Base-by-base conservation (phyloP, 2,888 invertebrate species). In the Hirtodrosophila duncani region DNA sequence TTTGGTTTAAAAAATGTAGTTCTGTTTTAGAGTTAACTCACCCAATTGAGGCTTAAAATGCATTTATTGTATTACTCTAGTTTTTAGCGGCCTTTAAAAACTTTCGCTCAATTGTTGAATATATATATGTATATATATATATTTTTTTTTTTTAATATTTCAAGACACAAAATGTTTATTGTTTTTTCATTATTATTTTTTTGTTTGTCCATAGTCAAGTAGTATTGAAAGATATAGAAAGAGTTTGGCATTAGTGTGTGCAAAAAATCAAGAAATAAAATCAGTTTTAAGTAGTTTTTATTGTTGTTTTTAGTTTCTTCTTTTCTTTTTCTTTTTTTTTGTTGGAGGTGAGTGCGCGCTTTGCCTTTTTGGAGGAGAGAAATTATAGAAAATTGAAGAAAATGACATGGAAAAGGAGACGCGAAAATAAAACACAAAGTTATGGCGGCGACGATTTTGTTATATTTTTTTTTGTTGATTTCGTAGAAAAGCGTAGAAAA, bases 191-290 rank as follows among this genome's bases (percentile, higher is more conserved):
- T 23, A 45, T 46, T 36, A 39, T 26, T 21, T 33, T 41, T 50
- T 41, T 45, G 48, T 56, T 53, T 51, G 30, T 49, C 78, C 74
- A 60, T 60, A 51, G 62, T 64, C 62, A 64, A 61, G 67, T 72
- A 63, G 57, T 60, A 62, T 62, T 65, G 67, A 78, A 80, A 80
- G 80, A 78, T 65, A 81, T 55, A 65, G 69, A 78, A 75, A 81
- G 77, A 81, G 81, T 80, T 77, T 80, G 63, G 64, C 81, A 78
- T 78, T 78, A 78, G 81, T 81, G 74, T 68, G 55, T 60, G 78
- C 44, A 52, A 41, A 41, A 56, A 62, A 62, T 39, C 39, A 52
- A 17, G 43, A 29, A 16, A 29, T 9, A 39, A 39, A 34, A n/a
- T n/a, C n/a, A 29, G 8, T 2, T 29, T 5, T 11, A 13, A 27